These are phyloP conservation scores for Aratinga solstitialis DNA, from an alignment of 2,797 vertebrate species.

Conservation along the genomic window DNA sequence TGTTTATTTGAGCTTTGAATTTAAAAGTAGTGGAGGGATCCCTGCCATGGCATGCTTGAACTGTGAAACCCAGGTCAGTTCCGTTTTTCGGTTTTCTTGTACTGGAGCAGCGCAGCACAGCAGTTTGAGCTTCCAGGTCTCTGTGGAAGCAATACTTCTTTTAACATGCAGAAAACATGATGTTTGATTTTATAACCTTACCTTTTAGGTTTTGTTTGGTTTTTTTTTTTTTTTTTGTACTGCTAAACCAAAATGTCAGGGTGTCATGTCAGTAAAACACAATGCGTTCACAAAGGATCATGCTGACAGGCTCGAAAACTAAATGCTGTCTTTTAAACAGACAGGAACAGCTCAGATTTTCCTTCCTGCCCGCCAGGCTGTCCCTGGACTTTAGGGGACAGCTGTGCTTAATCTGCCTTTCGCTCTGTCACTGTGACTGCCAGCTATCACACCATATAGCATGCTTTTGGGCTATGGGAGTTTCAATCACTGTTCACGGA, in stretches of 20 bases:
- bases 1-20: slow-evolving; percentile 59
- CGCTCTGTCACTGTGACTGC: not conserved
- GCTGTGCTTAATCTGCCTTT: slow-evolving; percentile 13
- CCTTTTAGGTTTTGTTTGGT: not conserved
- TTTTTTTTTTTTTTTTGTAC: not conserved
- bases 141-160: not conserved
- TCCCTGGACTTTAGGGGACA: slow-evolving; percentile 14
- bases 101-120: not conserved
- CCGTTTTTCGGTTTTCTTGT: slow-evolving; percentile 53
- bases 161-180: slow-evolving; percentile 45
- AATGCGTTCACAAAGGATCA: not conserved
- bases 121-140: not conserved
- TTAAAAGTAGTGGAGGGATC: slow-evolving; percentile 29
- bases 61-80: slow-evolving; percentile 66
- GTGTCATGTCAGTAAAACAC: slow-evolving; percentile 8
- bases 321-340: slow-evolving; percentile 9
- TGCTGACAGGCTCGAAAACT: not conserved
- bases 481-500: not conserved
- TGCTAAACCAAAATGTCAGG: slow-evolving; percentile 31
- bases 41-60: slow-evolving; percentile 44
- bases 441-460: not conserved
- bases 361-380: slow-evolving; percentile 9
- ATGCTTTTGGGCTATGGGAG: rapidly evolving
- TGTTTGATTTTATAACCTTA: slow-evolving; percentile 50
- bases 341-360: not conserved